Evolutionary conservation across 1,140 invertebrate genomes (phyloP), one percentile per base, ranked within the genome.

Genomic region (Bicyclus anynana): DNA sequence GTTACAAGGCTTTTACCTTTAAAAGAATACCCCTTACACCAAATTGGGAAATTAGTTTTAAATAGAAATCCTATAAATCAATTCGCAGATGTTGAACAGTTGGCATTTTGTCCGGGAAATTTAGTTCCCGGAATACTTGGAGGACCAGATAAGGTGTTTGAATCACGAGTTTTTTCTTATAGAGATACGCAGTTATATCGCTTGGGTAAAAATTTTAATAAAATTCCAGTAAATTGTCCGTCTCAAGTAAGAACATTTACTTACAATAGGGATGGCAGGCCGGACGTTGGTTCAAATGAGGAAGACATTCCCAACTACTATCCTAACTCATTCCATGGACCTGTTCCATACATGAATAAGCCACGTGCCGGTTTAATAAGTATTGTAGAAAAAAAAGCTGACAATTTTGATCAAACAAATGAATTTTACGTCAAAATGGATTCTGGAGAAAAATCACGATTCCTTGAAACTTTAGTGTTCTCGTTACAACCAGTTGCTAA

Each of bases 241-340:
- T 94, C 94, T 62, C 90, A 91, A 59, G 89, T 90, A 48, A 72
- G 57, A 71, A 84, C 3, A 83, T 87, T 29, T 12, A 44, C 42
- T 1, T 97, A 95, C 76, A 95, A 97, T 78, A 91, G 97, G n/a
- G 97, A 98, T 84, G 97, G 97, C 5, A 82, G 89, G 12, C 92
- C 93, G 84, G 90, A 92, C 9, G 74, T 91, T 12, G 87, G 91
- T 67, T 89, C 91, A 40, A 93, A 93, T 69, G 91, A 94, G 89
- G 93, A 88, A 67, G 94, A 94, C 44, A 94, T 94, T 9, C 97
- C 97, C 1, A 98, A 98, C 86, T 99, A 98, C 80, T 97, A 92
- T 89, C 98, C 98, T 0, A 99, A 99, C 84, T 97, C 96, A 60
- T 99, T 98, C 79, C 87, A 89, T 57, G 97, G 97, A 0, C 95